Conservation (phyloP, 2,113 vertebrate genomes). For the Cranoglanis bouderius region DNA sequence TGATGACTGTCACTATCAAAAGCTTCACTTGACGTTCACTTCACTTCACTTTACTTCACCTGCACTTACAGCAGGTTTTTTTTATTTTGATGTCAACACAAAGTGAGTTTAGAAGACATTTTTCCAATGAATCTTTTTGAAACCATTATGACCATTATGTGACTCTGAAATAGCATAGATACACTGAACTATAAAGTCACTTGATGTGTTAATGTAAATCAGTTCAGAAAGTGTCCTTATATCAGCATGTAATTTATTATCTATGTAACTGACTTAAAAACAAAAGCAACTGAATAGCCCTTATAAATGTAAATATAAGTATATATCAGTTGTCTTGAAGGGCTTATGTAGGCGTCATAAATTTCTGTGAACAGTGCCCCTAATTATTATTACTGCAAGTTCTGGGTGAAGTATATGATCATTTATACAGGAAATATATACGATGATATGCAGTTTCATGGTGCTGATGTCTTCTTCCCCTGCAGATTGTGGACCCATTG, state of each 20-base stretch:
- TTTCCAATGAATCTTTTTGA: not conserved
- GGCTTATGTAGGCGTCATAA: not conserved
- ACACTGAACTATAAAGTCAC: not conserved
- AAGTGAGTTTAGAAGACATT: not conserved
- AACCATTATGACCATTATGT: not conserved
- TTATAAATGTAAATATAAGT: not conserved
- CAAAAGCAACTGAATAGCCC: not conserved
- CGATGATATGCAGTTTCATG: not conserved
- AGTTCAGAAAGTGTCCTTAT: not conserved
- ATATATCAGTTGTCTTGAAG: not conserved
- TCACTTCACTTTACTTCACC: not conserved
- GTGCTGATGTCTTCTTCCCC: not conserved
- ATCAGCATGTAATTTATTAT: not conserved
- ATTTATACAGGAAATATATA: not conserved
- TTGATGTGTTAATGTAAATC: not conserved
- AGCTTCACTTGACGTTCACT: not conserved
- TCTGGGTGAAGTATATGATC: not conserved
- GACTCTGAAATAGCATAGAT: not conserved
- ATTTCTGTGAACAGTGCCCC: not conserved
- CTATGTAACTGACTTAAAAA: not conserved
- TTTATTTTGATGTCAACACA: not conserved
- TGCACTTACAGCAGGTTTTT: not conserved
- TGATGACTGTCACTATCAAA: not conserved
- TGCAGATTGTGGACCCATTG: slow-evolving; percentile 93
- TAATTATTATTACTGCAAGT: not conserved